A percentile compares a stretch with the other conserved stretches of the same genome.
phyloP scores from a whole-genome alignment of 2,113 vertebrate genomes.

The Odobenus rosmarus region DNA sequence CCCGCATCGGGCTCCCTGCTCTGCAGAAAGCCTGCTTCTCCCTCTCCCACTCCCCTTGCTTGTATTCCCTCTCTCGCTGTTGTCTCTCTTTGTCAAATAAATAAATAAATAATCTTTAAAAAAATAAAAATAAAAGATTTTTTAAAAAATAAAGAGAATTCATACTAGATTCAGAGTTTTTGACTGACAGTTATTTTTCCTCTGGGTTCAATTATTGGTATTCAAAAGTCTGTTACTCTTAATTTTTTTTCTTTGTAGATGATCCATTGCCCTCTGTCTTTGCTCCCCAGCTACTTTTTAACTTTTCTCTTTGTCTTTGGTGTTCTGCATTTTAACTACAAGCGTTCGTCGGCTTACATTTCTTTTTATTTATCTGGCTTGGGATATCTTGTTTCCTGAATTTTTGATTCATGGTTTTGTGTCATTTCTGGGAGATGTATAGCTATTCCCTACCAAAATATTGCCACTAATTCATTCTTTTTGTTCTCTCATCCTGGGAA shows the following conservation, averaged over 20 bases:
- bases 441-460: neutral
- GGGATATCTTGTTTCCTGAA: neutral
- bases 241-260: neutral
- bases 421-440: neutral
- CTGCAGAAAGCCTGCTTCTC: too few species aligned
- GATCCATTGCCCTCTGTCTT: neutral
- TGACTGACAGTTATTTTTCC: neutral
- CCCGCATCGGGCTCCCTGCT: too few species aligned
- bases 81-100: too few species aligned
- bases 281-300: neutral
- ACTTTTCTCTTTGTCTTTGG: neutral
- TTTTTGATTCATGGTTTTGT: slow-evolving; percentile 13
- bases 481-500: neutral
- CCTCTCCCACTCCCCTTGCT: too few species aligned
- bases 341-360: neutral
- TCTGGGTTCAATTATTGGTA: neutral
- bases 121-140: too few species aligned
- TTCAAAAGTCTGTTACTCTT: neutral
- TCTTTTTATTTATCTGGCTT: neutral
- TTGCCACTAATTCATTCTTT: slow-evolving; percentile 5
- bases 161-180: neutral
- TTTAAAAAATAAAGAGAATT: neutral
- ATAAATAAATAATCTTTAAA: too few species aligned
- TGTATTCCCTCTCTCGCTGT: too few species aligned
- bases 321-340: slow-evolving; percentile 10